phyloP scores from a whole-genome alignment of 2,113 vertebrate genomes.

The Apus apus region DNA sequence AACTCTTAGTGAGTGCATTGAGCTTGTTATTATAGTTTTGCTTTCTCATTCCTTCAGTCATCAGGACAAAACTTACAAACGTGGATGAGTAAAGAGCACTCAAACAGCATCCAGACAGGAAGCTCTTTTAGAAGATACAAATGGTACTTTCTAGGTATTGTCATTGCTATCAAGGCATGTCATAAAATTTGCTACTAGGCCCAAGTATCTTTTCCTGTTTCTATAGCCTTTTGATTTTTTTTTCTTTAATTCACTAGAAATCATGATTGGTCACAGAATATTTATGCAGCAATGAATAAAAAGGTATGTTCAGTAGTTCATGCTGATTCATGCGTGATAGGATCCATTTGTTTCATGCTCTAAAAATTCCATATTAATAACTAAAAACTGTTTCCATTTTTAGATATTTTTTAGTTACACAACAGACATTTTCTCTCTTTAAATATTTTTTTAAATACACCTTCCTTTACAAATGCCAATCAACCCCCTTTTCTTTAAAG shows the following conservation, averaged over 20 bases:
- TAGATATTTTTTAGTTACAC: conserved; percentile 69
- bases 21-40: background rate
- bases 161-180: background rate
- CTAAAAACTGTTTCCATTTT: conserved; percentile 74
- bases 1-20: background rate
- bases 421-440: conserved; percentile 62
- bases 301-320: conserved; percentile 72
- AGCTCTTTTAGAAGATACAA: background rate
- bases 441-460: conserved; percentile 59
- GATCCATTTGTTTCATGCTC: conserved; percentile 77
- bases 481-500: conserved; percentile 13
- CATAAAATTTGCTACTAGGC: background rate
- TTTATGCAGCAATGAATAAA: conserved; percentile 63
- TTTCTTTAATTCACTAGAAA: conserved; percentile 22
- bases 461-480: conserved; percentile 54
- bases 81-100: background rate
- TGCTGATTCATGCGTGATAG: conserved; percentile 73
- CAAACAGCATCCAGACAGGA: background rate
- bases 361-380: conserved; percentile 77
- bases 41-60: background rate
- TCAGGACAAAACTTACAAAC: background rate
- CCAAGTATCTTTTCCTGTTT: background rate
- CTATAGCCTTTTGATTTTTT: background rate
- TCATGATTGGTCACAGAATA: conserved; percentile 40
- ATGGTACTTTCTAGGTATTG: background rate